These are phyloP conservation scores for Subanguina moxae DNA, from an alignment of 1,140 invertebrate genomes.

Conservation along the genomic window DNA sequence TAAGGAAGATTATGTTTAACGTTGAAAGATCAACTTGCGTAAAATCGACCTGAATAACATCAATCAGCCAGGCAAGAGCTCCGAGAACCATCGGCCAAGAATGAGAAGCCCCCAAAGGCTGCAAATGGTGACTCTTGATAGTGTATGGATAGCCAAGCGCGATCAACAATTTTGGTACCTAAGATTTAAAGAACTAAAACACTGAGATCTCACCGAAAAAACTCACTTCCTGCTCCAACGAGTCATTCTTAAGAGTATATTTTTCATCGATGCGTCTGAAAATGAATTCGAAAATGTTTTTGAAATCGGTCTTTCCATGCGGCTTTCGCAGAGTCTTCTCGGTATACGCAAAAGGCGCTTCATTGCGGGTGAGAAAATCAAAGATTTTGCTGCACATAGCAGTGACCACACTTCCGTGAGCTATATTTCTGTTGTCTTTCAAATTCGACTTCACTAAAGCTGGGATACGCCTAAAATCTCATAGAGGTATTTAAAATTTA, in stretches of 20 bases:
- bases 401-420: not conserved
- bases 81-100: not conserved
- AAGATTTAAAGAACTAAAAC: not conserved
- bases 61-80: not conserved
- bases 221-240: not conserved
- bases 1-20: too few species aligned
- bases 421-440: not conserved
- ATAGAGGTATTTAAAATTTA: too few species aligned
- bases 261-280: not conserved
- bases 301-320: constrained; percentile 1
- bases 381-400: not conserved
- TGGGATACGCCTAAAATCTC: too few species aligned
- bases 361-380: not conserved
- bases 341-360: not conserved
- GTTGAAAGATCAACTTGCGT: too few species aligned
- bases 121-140: not conserved
- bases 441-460: too few species aligned
- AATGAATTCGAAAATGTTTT: not conserved
- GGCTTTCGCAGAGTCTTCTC: not conserved
- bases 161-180: constrained; percentile 1
- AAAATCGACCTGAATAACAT: not conserved
- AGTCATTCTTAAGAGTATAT: not conserved
- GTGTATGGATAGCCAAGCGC: not conserved
- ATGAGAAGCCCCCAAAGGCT: not conserved
- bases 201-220: not conserved